Conservation (phyloP, 2,888 invertebrate genomes). For the Amphimallon solstitiale region DNA sequence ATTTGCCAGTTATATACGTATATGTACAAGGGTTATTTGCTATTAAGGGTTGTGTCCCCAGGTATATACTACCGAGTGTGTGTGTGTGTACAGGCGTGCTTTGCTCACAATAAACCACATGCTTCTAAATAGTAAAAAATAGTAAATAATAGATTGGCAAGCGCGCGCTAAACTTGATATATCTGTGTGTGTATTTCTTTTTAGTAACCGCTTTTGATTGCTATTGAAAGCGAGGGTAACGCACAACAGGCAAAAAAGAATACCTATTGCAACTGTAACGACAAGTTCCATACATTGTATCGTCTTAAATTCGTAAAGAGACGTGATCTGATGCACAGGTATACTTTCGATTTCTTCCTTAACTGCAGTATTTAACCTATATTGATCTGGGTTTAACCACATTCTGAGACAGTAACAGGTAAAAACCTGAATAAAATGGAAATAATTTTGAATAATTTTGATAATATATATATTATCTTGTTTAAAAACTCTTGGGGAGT, state of each 20-base stretch:
- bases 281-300: conserved; percentile 28
- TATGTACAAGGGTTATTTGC: conserved; percentile 42
- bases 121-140: conserved; percentile 42
- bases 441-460: no score
- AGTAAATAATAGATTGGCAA: conserved; percentile 41
- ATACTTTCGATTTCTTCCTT: not conserved
- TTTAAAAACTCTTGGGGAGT: no score
- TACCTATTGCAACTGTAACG: not conserved
- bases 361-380: not conserved
- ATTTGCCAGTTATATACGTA: conserved; percentile 6
- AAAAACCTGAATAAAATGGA: no score
- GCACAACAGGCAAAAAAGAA: conserved; percentile 4
- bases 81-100: conserved; percentile 40
- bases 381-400: conserved; percentile 5
- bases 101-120: conserved; percentile 43
- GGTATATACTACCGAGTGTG: conserved; percentile 12
- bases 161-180: conserved; percentile 18
- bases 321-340: conserved; percentile 23
- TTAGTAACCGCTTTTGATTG: conserved; percentile 24
- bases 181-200: not conserved
- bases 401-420: not conserved
- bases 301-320: conserved; percentile 13
- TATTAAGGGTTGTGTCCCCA: conserved; percentile 45
- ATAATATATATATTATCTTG: no score
- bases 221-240: conserved; percentile 22